phyloP scores from a whole-genome alignment of 1,140 invertebrate species.

The Penaeus japonicus region DNA sequence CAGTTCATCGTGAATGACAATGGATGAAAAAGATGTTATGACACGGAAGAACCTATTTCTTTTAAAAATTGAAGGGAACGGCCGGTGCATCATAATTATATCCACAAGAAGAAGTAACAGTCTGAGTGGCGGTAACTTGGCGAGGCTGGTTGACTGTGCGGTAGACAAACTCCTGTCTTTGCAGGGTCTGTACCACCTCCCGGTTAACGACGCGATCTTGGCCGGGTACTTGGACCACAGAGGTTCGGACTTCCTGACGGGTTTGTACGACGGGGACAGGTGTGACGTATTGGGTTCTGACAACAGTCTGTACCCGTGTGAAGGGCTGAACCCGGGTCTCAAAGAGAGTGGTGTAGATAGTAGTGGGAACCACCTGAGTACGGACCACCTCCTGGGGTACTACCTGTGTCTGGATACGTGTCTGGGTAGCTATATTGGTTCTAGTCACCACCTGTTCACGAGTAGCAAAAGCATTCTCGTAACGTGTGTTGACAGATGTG shows the following conservation, averaged over 20 bases:
- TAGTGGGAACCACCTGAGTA: slow-evolving; percentile 35
- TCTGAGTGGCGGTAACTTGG: slow-evolving; percentile 40
- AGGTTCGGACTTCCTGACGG: slow-evolving; percentile 28
- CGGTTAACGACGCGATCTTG: slow-evolving; percentile 35
- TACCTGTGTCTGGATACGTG: slow-evolving; percentile 34
- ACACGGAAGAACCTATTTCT: background rate
- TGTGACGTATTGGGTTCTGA: slow-evolving; percentile 42
- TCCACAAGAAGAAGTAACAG: slow-evolving; percentile 44
- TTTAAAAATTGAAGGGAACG: slow-evolving; percentile 10
- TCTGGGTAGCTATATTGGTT: slow-evolving; percentile 46
- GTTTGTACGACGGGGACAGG: slow-evolving; percentile 28
- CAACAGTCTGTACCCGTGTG: slow-evolving; percentile 49
- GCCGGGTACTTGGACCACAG: slow-evolving; percentile 40
- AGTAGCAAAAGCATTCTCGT: slow-evolving; percentile 29
- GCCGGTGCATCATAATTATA: slow-evolving; percentile 50
- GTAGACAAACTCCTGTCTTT: slow-evolving; percentile 38
- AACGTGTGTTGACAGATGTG: slow-evolving; percentile 39
- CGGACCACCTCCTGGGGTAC: slow-evolving; percentile 46
- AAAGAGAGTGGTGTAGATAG: slow-evolving; percentile 38
- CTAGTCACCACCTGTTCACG: slow-evolving; percentile 43
- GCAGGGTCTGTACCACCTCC: slow-evolving; percentile 43
- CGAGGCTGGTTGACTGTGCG: slow-evolving; percentile 44
- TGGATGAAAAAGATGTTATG: background rate
- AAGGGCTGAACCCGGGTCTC: slow-evolving; percentile 42
- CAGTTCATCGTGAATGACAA: background rate